Evolutionary conservation across 2,797 vertebrate genomes (phyloP).

Genomic region (Anableps anableps): DNA sequence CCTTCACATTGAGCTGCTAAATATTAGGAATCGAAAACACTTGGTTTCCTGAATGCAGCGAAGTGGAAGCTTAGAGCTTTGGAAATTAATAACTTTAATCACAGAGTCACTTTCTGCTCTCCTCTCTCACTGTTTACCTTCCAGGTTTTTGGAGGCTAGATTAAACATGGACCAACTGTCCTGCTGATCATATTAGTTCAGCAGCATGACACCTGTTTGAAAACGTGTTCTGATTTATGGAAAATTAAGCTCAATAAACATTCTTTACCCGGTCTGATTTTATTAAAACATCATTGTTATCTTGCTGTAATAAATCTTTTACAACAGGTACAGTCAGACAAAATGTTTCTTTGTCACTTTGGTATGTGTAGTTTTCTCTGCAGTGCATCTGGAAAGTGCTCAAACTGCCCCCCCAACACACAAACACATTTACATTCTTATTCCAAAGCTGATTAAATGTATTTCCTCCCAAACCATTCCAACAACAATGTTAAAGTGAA

Average conservation of each 20-base stretch:
- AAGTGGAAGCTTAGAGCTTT: constrained; percentile 69
- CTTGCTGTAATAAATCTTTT: constrained; percentile 11
- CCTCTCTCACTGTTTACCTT: constrained; percentile 56
- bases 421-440: too few relatives aligned
- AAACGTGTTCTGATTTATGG: constrained; percentile 59
- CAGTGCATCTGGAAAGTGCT: background rate
- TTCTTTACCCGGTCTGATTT: constrained; percentile 52
- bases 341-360: background rate
- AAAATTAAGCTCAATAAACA: constrained; percentile 34
- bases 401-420: too few relatives aligned
- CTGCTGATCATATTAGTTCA: constrained; percentile 74
- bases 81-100: constrained; percentile 76
- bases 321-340: background rate
- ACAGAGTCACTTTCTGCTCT: constrained; percentile 46
- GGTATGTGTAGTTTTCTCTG: background rate
- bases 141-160: constrained; percentile 64
- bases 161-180: constrained; percentile 65
- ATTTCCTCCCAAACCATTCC: too few relatives aligned
- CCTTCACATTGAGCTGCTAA: constrained; percentile 27
- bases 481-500: too few relatives aligned
- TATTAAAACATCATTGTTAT: constrained; percentile 52
- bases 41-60: constrained; percentile 37
- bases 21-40: constrained; percentile 29
- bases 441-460: too few relatives aligned
- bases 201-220: constrained; percentile 53